Conservation (phyloP, 2,888 invertebrate species). For the Panzeria rudis region DNA sequence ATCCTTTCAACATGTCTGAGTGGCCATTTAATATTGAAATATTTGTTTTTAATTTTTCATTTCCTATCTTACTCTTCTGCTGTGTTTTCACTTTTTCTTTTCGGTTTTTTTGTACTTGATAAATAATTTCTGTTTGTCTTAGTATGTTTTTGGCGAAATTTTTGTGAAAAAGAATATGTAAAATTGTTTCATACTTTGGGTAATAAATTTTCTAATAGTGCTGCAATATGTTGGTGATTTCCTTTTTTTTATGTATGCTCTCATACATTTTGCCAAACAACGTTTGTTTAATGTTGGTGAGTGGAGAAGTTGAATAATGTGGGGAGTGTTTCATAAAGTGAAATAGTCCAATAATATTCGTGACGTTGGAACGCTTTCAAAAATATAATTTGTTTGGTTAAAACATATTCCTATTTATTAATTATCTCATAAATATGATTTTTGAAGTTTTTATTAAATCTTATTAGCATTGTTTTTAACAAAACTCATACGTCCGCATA, state of each 20-base stretch:
- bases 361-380: not conserved
- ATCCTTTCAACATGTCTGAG: slow-evolving; percentile 65
- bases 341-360: too few relatives aligned
- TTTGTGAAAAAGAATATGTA: not conserved
- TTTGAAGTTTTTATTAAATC: not conserved
- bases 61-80: not conserved
- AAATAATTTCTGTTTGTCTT: slow-evolving; percentile 53
- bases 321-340: not conserved
- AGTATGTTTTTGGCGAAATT: slow-evolving; percentile 27
- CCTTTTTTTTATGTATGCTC: not conserved
- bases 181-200: slow-evolving; percentile 33
- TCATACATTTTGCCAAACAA: not conserved
- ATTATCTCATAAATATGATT: not conserved
- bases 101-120: slow-evolving; percentile 15
- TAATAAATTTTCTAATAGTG: slow-evolving; percentile 68
- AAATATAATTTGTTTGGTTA: not conserved
- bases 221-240: slow-evolving; percentile 67
- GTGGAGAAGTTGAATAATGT: not conserved
- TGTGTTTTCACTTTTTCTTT: not conserved
- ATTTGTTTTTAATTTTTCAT: slow-evolving; percentile 69
- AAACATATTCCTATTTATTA: not conserved
- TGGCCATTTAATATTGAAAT: slow-evolving; percentile 70
- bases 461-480: too few relatives aligned
- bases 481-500: too few relatives aligned
- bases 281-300: slow-evolving; percentile 17